Evolutionary conservation across 2,888 invertebrate genomes (phyloP), one percentile per base, ranked within the genome.

Genomic region (Entomobrya multifasciata): DNA sequence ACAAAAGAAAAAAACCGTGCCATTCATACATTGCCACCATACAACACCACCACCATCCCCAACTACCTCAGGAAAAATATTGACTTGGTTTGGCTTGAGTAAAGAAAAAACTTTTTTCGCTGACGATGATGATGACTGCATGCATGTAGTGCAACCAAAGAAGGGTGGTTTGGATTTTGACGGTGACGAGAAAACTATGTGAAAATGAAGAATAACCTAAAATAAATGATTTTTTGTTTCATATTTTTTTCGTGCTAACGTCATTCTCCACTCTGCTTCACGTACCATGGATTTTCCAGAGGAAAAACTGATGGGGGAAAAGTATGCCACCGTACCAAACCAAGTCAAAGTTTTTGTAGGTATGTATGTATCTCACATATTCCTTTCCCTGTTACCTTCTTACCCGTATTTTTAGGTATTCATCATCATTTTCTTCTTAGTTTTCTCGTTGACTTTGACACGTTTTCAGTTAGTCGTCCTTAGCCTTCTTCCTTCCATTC

Each of bases 401-500:
- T 10, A 62, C 62, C 62, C n/a, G n/a, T 30, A 62, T 41, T 41
- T 70, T n/a, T n/a, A n/a, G n/a, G n/a, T 41, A 44, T 70, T 70
- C 70, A 27, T 67, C 70, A 52, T 44, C 47, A 70, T 47, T 70
- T 70, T 70, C 67, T 41, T 41, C 67, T 17, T 41, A 49, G 15
- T 49, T 49, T 55, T 55, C 20, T 11, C 49, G 15, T 5, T 55
- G 55, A 55, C 55, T 55, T 78, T 78, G 78, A 78, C 62, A 78
- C 36, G 47, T 78, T 60, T 60, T 78, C n/a, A n/a, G n/a, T n/a
- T n/a, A n/a, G n/a, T n/a, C n/a, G n/a, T n/a, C n/a, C n/a, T n/a
- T n/a, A 36, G 15, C 49, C 36, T 49, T 13, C 15, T 49, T n/a
- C 49, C 49, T 13, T 10, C 10, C 49, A 49, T n/a, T 3, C 49